phyloP scores from a whole-genome alignment of 2,888 invertebrate species.

The Tubulanus polymorphus region DNA sequence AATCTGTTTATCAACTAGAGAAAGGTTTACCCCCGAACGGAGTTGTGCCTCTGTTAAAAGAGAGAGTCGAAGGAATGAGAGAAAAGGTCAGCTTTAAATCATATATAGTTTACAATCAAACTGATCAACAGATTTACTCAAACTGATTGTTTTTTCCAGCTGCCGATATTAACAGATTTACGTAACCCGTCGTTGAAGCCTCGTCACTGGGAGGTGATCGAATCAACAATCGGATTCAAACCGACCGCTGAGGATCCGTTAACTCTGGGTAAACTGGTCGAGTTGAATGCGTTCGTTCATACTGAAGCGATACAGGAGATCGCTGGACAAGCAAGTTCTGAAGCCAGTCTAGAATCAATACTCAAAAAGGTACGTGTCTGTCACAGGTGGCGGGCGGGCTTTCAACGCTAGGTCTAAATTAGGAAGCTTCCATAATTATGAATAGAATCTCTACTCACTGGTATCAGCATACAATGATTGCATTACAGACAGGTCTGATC shows the following conservation, averaged over 20 bases:
- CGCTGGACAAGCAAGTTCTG: constrained; percentile 82
- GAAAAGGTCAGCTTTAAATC: constrained; percentile 64
- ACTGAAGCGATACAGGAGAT: constrained; percentile 76
- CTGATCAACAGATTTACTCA: too few relatives aligned
- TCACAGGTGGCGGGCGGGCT: too few relatives aligned
- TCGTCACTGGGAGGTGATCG: constrained; percentile 82
- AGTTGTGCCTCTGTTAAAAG: constrained; percentile 72
- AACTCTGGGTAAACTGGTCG: constrained; percentile 67
- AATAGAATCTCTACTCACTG: too few relatives aligned
- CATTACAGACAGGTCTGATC: too few relatives aligned
- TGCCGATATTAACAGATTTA: constrained; percentile 72
- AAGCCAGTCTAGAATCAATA: constrained; percentile 74
- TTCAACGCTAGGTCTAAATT: too few relatives aligned
- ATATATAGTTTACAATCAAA: too few relatives aligned
- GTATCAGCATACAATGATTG: too few relatives aligned
- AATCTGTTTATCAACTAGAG: constrained; percentile 72
- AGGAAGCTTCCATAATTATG: too few relatives aligned
- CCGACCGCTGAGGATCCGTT: constrained; percentile 69
- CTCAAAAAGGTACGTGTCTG: constrained; percentile 66
- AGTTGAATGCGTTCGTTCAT: constrained; percentile 70
- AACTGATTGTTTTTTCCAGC: constrained; percentile 29
- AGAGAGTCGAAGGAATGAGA: constrained; percentile 73
- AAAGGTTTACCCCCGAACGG: constrained; percentile 78
- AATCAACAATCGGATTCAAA: constrained; percentile 63
- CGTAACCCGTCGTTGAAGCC: constrained; percentile 74